A percentile compares a stretch with the other conserved stretches of the same genome.
phyloP scores from a whole-genome alignment of 1,140 invertebrate genomes.

The Metaphire vulgaris region DNA sequence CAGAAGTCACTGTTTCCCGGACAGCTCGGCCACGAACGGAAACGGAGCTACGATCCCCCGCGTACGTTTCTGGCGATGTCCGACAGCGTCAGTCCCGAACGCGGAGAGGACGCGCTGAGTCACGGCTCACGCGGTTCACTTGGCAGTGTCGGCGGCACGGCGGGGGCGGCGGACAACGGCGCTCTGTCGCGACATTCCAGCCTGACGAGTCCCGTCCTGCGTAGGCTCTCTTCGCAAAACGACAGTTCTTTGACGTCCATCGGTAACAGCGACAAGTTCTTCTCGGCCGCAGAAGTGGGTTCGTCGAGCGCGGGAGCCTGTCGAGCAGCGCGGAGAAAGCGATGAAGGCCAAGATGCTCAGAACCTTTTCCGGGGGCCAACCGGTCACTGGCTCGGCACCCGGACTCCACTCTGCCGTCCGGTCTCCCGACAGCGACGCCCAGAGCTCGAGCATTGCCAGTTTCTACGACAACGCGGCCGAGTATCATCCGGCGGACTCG shows the following conservation, averaged over 20 bases:
- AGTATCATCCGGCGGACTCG: neutral
- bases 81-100: neutral
- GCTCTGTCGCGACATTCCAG: conserved; percentile 32
- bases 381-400: neutral
- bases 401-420: neutral
- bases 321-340: neutral
- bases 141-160: neutral
- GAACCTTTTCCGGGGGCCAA: neutral
- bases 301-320: neutral
- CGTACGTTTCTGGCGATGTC: neutral
- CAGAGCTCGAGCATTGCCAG: neutral
- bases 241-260: conserved; percentile 12
- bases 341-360: neutral
- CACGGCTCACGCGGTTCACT: neutral
- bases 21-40: neutral
- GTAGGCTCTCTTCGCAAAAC: conserved; percentile 14
- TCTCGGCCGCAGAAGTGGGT: conserved; percentile 27
- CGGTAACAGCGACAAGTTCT: conserved; percentile 27
- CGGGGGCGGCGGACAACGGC: conserved; percentile 16
- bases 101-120: neutral
- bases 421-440: neutral
- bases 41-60: conserved; percentile 16
- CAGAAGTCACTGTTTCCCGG: neutral
- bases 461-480: neutral
- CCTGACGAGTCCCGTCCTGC: conserved; percentile 23